Conservation (phyloP, 2,797 vertebrate genomes). For the Cossypha heuglini region DNA sequence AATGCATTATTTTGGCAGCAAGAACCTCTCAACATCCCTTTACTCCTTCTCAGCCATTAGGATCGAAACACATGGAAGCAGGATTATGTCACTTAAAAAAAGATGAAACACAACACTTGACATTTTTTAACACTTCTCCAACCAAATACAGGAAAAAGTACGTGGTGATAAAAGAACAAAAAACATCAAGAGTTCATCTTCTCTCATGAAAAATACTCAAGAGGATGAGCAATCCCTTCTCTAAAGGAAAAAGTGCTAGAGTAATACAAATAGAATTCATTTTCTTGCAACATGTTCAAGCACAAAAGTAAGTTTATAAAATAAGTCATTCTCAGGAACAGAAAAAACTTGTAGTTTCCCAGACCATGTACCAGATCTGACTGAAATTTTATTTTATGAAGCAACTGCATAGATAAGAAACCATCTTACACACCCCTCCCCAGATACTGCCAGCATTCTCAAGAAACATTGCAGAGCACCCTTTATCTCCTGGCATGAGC, state of each 20-base stretch:
- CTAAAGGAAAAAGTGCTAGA: neutral
- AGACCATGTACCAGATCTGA: neutral
- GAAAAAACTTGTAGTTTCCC: neutral
- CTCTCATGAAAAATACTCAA: neutral
- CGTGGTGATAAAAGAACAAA: neutral
- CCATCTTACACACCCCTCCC: rapidly evolving
- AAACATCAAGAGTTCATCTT: neutral
- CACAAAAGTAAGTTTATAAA: neutral
- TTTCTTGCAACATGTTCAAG: neutral
- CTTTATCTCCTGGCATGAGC: neutral
- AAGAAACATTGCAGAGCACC: neutral
- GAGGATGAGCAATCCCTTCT: neutral
- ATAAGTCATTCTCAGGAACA: neutral
- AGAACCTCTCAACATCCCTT: neutral
- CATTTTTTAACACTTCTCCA: neutral
- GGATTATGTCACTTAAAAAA: neutral
- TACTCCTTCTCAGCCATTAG: neutral
- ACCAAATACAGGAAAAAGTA: neutral
- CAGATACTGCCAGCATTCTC: neutral
- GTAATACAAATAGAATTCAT: neutral
- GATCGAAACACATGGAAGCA: neutral
- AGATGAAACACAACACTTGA: neutral
- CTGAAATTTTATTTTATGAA: neutral
- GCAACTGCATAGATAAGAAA: neutral
- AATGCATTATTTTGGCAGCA: neutral